Conservation (phyloP, 1,140 invertebrate genomes). For the Lethocerus indicus region DNA sequence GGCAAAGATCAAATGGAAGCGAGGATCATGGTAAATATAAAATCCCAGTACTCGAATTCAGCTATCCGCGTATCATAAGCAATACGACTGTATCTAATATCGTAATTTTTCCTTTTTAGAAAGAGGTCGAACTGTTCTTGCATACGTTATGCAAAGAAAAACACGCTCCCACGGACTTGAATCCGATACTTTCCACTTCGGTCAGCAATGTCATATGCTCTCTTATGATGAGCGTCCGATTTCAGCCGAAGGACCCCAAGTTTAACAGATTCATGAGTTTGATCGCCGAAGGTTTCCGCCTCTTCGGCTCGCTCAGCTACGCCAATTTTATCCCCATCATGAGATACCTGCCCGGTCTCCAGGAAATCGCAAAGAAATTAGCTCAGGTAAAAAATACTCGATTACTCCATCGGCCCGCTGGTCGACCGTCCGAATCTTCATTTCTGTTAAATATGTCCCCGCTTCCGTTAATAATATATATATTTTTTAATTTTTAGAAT, state of each 20-base stretch:
- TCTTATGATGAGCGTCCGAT: constrained; percentile 75
- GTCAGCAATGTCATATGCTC: constrained; percentile 85
- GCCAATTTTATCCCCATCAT: constrained; percentile 50
- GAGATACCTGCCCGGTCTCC: constrained; percentile 56
- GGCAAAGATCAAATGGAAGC: constrained; percentile 68
- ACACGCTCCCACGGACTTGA: constrained; percentile 46
- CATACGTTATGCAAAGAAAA: constrained; percentile 35
- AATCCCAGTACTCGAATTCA: neutral
- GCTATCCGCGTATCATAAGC: too few species aligned
- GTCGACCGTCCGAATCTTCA: too few species aligned
- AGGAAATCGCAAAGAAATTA: constrained; percentile 53
- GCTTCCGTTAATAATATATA: neutral
- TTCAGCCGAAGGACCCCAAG: constrained; percentile 50
- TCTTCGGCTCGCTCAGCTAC: constrained; percentile 49
- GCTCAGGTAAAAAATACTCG: too few species aligned
- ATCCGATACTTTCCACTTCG: constrained; percentile 52
- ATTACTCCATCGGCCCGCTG: too few species aligned
- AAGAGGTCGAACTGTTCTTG: constrained; percentile 59
- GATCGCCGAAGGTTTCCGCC: constrained; percentile 74
- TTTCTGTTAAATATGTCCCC: too few species aligned
- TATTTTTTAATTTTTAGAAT: constrained; percentile 32
- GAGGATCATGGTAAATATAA: constrained; percentile 59
- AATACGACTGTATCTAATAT: neutral
- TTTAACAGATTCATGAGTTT: constrained; percentile 64
- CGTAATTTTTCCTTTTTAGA: constrained; percentile 29